Evolutionary conservation across 2,888 invertebrate species (phyloP), one percentile per base, ranked within the genome.

Genomic region (Synanthedon formicaeformis): DNA sequence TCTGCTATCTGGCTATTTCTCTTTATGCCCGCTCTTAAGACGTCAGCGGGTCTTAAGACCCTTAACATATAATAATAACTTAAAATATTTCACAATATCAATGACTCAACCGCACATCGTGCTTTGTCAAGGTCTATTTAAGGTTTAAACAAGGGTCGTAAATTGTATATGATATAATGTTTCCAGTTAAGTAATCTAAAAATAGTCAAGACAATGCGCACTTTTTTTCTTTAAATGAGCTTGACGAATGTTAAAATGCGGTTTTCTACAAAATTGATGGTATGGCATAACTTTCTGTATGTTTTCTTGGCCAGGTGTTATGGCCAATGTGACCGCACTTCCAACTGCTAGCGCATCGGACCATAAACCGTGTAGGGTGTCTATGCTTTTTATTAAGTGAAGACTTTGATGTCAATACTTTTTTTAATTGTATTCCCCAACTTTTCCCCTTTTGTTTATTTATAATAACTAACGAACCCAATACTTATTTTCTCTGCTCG

Each of bases 321-420:
- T 53, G 55, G 49, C 52, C 53, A 55, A 56, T 52, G 34, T 53
- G 55, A 45, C 52, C 53, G 55, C 57, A 52, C 56, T 53, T 48
- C 54, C 40, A 51, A 51, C 51, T 18, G 53, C 51, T 12, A 50
- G 51, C 48, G 50, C 56, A 54, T 41, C 57, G 53, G 54, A 58
- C 56, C 58, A 55, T 60, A 54, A 54, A 56, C 54, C 51, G 52
- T 56, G 51, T 57, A 58, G 50, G 60, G 58, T 57, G 55, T 48
- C 57, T 48, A 57, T 45, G 14, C 1, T 45, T 45, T 45, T 45
- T 45, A 23, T 45, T 45, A 45, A 45, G 8, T 45, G 14, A 13
- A 45, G 23, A 23, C 5, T 5, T 23, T 23, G 1, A 23, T 4
- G 18, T 13, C 14, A 45, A 45, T 45, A 45, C n/a, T n/a, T n/a